phyloP scores from a whole-genome alignment of 2,888 invertebrate genomes.

The Patella caerulea region DNA sequence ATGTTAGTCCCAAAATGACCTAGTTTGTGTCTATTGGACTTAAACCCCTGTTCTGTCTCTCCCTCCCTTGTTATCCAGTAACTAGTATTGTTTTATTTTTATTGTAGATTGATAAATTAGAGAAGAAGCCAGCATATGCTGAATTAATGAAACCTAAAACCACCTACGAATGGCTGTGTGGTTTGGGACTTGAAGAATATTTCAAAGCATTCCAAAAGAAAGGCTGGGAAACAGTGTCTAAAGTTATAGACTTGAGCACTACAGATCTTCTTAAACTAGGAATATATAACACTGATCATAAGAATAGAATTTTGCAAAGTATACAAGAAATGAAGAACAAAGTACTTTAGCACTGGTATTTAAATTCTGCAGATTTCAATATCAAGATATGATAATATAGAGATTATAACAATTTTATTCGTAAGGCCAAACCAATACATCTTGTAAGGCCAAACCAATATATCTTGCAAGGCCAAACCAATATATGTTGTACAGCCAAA shows the following conservation, averaged over 20 bases:
- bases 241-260: constrained; percentile 45
- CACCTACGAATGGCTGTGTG: constrained; percentile 62
- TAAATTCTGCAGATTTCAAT: too few species aligned
- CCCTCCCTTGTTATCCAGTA: too few species aligned
- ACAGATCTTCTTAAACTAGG: constrained; percentile 54
- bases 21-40: too few species aligned
- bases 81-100: constrained; percentile 10
- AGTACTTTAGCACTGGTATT: background rate
- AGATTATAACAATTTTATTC: too few species aligned
- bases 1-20: too few species aligned
- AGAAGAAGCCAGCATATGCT: constrained; percentile 37
- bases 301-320: constrained; percentile 52
- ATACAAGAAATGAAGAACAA: constrained; percentile 42
- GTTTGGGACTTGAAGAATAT: constrained; percentile 61
- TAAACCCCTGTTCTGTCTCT: too few species aligned
- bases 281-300: constrained; percentile 51
- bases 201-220: constrained; percentile 54
- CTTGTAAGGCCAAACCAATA: too few species aligned
- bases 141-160: constrained; percentile 46
- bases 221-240: constrained; percentile 61
- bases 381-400: too few species aligned
- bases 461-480: too few species aligned
- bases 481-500: too few species aligned
- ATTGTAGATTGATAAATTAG: constrained; percentile 23
- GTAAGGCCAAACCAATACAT: too few species aligned